Percentiles rank a stretch among this genome's conserved stretches.
Conservation (phyloP, 1,140 invertebrate species). For the Rhopalosiphum padi region DNA sequence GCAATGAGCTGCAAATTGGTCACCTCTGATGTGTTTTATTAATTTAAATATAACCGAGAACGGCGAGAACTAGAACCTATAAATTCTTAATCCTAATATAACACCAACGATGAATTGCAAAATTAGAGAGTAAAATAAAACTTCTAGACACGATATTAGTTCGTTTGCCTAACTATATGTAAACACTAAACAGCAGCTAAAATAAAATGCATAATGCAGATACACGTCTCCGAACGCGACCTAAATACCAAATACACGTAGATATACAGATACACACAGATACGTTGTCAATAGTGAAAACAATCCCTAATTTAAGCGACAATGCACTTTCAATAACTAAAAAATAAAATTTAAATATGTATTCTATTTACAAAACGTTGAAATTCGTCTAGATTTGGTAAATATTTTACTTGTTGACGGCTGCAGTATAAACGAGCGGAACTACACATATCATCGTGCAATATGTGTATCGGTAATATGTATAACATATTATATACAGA, state of each 20-base stretch:
- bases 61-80: no score
- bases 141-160: not conserved
- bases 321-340: not conserved
- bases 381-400: not conserved
- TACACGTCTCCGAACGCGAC: not conserved
- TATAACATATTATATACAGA: not conserved
- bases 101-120: not conserved
- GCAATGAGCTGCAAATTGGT: no score
- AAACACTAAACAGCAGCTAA: not conserved
- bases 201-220: not conserved
- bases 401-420: not conserved
- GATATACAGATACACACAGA: not conserved
- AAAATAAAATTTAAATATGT: not conserved
- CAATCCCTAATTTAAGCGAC: not conserved
- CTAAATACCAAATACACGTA: not conserved
- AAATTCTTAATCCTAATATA: no score
- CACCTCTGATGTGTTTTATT: no score
- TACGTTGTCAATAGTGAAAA: not conserved
- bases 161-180: not conserved
- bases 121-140: not conserved
- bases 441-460: not conserved
- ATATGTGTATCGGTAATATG: not conserved
- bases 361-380: not conserved
- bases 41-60: no score
- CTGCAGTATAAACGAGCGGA: not conserved